Percentiles rank a stretch among this genome's conserved stretches.
These are phyloP conservation scores for Hybos culiciformis DNA, from an alignment of 2,888 invertebrate species.

Conservation along the genomic window DNA sequence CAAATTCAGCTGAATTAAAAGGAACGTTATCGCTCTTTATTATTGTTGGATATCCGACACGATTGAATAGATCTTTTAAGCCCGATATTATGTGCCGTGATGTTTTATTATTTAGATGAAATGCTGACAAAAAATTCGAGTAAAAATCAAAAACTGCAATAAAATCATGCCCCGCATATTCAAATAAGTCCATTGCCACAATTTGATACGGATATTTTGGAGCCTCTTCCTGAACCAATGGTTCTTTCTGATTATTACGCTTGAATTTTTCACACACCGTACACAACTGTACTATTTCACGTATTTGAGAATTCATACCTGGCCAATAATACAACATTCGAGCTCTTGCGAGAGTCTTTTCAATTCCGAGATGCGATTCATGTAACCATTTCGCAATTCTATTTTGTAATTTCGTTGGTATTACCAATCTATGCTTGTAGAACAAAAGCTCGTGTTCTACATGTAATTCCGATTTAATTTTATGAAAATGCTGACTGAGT, in stretches of 20 bases:
- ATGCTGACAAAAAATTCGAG: background rate
- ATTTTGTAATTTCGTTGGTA: constrained; percentile 6
- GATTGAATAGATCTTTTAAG: background rate
- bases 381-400: constrained; percentile 6
- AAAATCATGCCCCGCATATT: no score
- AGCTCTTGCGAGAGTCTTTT: constrained; percentile 4
- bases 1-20: background rate
- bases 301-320: constrained; percentile 18
- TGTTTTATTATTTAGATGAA: background rate
- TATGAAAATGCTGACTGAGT: constrained; percentile 5
- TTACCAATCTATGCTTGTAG: constrained; percentile 4
- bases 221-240: background rate
- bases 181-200: background rate
- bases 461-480: constrained; percentile 6
- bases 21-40: background rate
- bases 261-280: constrained; percentile 4
- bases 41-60: background rate
- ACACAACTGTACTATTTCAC: constrained; percentile 7
- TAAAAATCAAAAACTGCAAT: background rate
- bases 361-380: constrained; percentile 7
- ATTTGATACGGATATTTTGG: constrained; percentile 7
- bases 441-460: constrained; percentile 10
- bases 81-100: background rate
- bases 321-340: constrained; percentile 11
- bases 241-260: constrained; percentile 4